phyloP scores from a whole-genome alignment of 2,113 vertebrate species.

The Ciconia maguari region DNA sequence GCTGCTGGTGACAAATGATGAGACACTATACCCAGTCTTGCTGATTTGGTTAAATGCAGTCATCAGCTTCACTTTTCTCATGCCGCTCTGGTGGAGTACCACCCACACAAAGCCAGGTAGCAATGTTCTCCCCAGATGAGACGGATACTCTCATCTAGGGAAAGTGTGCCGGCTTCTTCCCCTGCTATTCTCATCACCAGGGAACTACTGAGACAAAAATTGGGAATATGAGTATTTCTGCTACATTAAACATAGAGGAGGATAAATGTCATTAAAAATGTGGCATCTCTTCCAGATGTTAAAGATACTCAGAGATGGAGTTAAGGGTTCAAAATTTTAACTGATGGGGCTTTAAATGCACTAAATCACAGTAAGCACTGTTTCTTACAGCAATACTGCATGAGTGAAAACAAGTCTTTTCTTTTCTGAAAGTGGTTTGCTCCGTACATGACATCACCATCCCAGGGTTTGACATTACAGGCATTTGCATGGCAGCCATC shows the following conservation, averaged over 20 bases:
- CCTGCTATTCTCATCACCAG: background rate
- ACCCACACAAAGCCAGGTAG: background rate
- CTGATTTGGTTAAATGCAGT: background rate
- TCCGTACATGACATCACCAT: background rate
- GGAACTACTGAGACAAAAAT: background rate
- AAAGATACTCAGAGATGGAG: background rate
- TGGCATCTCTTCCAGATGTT: background rate
- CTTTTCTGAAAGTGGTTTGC: background rate
- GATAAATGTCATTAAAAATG: background rate
- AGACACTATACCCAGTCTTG: background rate
- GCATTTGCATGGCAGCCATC: background rate
- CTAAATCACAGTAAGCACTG: no score
- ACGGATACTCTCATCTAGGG: no score
- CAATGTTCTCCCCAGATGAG: background rate
- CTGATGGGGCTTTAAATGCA: background rate
- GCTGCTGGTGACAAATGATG: background rate
- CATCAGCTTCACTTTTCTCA: background rate
- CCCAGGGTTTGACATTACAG: background rate
- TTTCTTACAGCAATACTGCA: background rate
- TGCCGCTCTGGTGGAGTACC: no score
- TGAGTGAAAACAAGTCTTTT: background rate
- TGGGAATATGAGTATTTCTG: background rate
- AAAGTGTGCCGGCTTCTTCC: background rate
- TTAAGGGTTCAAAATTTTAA: background rate
- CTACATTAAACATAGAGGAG: background rate